Percentiles rank a stretch among this genome's conserved stretches.
Conservation (phyloP, 2,888 invertebrate species). For the Ommatoiulus sabulosus region DNA sequence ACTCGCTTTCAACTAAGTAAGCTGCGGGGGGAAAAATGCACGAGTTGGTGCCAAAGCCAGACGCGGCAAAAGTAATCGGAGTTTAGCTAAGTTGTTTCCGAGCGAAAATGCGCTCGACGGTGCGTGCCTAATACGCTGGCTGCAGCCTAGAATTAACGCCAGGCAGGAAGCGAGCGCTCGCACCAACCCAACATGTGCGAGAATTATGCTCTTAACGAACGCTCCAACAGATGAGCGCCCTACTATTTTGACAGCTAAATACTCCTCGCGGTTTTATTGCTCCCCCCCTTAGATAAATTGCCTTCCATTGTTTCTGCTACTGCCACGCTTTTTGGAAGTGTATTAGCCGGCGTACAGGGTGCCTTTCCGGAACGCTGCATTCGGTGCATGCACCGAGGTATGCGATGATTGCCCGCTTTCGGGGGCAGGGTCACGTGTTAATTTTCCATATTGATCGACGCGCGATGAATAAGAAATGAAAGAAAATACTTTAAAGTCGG, state of each 20-base stretch:
- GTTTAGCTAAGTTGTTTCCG: slow-evolving; percentile 40
- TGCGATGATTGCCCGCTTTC: background rate
- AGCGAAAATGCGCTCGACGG: slow-evolving; percentile 43
- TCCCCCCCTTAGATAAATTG: background rate
- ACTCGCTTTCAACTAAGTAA: slow-evolving; percentile 31
- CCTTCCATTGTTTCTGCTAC: background rate
- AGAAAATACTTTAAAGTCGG: too few species aligned
- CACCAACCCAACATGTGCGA: background rate
- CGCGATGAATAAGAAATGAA: background rate
- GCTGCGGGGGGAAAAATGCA: background rate
- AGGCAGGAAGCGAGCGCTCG: slow-evolving; percentile 6
- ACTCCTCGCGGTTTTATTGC: slow-evolving; percentile 40
- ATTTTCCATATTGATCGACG: background rate
- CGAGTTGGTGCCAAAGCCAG: background rate
- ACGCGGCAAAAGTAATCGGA: slow-evolving; percentile 26
- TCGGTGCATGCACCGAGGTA: background rate
- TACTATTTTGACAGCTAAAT: slow-evolving; percentile 40
- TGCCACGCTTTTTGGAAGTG: background rate
- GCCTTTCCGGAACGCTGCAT: background rate
- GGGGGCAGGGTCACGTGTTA: background rate
- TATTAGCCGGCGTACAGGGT: background rate
- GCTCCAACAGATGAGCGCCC: slow-evolving; percentile 36
- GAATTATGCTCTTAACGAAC: slow-evolving; percentile 43
- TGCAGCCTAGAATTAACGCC: background rate
- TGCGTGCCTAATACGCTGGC: slow-evolving; percentile 34